Conservation (phyloP, 1,140 invertebrate genomes). For the Trachymyrmex cornetzi region DNA sequence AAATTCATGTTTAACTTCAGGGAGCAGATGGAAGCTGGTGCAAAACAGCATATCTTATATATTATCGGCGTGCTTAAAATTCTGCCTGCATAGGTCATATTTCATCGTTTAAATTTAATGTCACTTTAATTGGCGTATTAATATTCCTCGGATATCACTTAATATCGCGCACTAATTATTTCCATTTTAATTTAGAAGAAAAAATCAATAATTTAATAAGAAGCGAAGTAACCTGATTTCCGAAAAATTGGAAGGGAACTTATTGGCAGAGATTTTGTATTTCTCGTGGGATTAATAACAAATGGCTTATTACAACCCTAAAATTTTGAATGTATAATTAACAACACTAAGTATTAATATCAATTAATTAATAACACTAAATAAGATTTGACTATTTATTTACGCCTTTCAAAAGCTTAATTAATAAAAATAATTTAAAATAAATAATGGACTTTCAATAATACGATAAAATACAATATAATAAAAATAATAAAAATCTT, state of each 20-base stretch:
- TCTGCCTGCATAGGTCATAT: neutral
- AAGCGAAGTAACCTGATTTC: neutral
- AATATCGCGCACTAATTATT: neutral
- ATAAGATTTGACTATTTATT: neutral
- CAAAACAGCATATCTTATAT: constrained; percentile 25
- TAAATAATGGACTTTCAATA: too few relatives aligned
- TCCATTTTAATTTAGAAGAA: neutral
- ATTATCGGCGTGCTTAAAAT: constrained; percentile 29
- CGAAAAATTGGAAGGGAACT: neutral
- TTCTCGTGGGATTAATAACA: neutral
- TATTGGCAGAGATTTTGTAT: neutral
- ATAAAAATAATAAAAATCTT: neutral
- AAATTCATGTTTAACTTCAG: neutral
- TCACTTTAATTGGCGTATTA: constrained; percentile 11
- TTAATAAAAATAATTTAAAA: neutral
- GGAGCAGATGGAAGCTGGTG: neutral
- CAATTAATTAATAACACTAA: neutral
- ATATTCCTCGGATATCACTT: constrained; percentile 37
- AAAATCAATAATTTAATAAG: neutral
- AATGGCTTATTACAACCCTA: neutral
- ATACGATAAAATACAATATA: too few relatives aligned
- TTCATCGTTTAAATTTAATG: neutral
- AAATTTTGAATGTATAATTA: neutral
- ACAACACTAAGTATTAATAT: neutral
- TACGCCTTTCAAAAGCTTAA: neutral